Base-by-base conservation (phyloP, 2,888 invertebrate genomes). In the Yponomeuta evonymella region DNA sequence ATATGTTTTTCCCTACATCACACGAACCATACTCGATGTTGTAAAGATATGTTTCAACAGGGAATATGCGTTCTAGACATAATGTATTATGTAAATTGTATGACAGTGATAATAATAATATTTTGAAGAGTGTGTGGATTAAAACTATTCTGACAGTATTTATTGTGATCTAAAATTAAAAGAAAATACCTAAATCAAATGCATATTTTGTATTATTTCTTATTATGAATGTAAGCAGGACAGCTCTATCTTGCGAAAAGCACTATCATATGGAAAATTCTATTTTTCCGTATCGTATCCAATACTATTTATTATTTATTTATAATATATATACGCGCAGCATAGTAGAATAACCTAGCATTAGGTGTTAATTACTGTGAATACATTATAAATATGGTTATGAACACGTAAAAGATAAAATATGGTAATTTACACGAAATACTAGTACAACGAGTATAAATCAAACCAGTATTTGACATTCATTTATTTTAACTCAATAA, bases 41-140 rank as follows among this genome's bases (percentile, higher is more conserved):
- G 87, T 81, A 84, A 87, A 88, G 79, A 89, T 89, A 74, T 83
- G 77, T 87, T 89, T 85, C 86, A 88, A 89, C 87, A 89, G 85
- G 87, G 87, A 88, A 86, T 77, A 74, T 85, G 83, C 77, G 76
- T 77, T 67, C 72, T 67, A 43, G 43, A 15, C 48, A 33, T 67
- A n/a, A 8, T 36, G 48, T 23, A 68, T 23, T 48, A 29, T 68
- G 33, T 65, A 51, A 11, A 23, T 30, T 51, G 51, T 67, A 51
- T 30, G 51, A 67, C 36, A 67, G 67, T 67, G 67, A 67, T n/a
- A 48, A 67, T 12, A 10, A 23, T 51, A 58, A 58, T 58, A 58
- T 58, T 58, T 12, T 15, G 51, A 58, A 30, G 51, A 58, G 48
- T 9, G 65, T 30, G 58, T 70, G 64, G n/a, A 15, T 58, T 58